These are phyloP conservation scores for Gymnogyps californianus DNA, from an alignment of 2,113 vertebrate genomes.

Conservation along the genomic window DNA sequence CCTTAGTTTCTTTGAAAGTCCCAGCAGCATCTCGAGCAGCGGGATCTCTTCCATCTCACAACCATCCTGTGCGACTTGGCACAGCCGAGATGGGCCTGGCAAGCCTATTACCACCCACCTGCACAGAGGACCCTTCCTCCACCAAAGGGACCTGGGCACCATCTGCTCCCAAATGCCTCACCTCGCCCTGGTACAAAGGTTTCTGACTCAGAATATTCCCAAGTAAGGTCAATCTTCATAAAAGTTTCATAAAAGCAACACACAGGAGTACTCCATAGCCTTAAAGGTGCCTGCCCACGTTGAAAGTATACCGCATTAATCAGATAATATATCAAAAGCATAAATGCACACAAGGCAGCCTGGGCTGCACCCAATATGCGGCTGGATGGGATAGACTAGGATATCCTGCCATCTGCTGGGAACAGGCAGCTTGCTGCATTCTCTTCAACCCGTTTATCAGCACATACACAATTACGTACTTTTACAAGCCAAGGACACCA, in stretches of 20 bases:
- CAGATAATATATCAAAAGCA: background rate
- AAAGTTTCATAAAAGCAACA: background rate
- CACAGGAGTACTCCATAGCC: background rate
- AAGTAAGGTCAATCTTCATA: background rate
- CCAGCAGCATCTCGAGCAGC: background rate
- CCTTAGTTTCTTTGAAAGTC: background rate
- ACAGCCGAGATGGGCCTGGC: background rate
- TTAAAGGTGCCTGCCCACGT: background rate
- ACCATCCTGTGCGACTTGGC: background rate
- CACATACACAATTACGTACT: fast-evolving
- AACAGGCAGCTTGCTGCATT: background rate
- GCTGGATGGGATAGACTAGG: background rate
- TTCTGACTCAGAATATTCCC: background rate
- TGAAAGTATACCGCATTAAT: background rate
- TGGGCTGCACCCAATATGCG: background rate
- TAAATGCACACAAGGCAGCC: background rate
- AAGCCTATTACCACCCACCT: background rate
- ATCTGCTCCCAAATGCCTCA: background rate
- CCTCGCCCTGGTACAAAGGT: background rate
- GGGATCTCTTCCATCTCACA: background rate
- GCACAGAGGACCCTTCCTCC: background rate
- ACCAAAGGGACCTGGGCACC: background rate
- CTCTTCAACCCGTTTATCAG: background rate
- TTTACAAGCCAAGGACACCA: background rate
- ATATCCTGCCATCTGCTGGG: slow-evolving; percentile 76